Conservation (phyloP, 2,888 invertebrate genomes). For the Xestia xanthographa region DNA sequence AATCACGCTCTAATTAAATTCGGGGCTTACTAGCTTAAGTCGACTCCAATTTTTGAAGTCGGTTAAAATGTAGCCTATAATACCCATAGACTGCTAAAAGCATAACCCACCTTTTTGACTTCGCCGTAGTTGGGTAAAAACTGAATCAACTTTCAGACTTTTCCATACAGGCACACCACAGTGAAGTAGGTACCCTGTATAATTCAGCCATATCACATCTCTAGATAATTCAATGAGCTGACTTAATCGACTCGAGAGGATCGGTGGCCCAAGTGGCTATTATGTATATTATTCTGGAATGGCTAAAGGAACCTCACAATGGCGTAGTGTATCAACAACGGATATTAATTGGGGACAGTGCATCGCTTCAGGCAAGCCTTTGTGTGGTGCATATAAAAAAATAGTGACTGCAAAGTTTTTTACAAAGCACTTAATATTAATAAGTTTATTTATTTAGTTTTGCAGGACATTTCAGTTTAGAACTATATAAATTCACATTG, state of each 20-base stretch:
- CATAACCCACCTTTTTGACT: too few species aligned
- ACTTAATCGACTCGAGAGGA: constrained; percentile 45
- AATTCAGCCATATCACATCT: neutral
- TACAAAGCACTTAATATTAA: neutral
- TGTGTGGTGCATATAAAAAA: constrained; percentile 52
- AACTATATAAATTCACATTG: too few species aligned
- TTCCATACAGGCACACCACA: too few species aligned
- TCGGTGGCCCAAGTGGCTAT: constrained; percentile 41
- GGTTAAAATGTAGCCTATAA: too few species aligned
- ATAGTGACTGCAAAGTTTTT: neutral
- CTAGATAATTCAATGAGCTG: constrained; percentile 48
- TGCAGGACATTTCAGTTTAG: too few species aligned
- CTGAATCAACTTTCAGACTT: neutral
- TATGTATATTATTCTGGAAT: constrained; percentile 48
- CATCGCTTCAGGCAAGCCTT: constrained; percentile 63
- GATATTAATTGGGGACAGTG: constrained; percentile 65
- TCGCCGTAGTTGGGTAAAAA: neutral
- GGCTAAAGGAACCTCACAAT: constrained; percentile 53
- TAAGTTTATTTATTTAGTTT: too few species aligned
- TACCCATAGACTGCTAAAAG: too few species aligned
- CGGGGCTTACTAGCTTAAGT: too few species aligned
- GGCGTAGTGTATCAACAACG: constrained; percentile 62
- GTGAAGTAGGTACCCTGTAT: neutral
- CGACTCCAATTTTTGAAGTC: too few species aligned
- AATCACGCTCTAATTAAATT: too few species aligned